Conservation (phyloP, 2,888 invertebrate genomes). For the Autographa gamma region DNA sequence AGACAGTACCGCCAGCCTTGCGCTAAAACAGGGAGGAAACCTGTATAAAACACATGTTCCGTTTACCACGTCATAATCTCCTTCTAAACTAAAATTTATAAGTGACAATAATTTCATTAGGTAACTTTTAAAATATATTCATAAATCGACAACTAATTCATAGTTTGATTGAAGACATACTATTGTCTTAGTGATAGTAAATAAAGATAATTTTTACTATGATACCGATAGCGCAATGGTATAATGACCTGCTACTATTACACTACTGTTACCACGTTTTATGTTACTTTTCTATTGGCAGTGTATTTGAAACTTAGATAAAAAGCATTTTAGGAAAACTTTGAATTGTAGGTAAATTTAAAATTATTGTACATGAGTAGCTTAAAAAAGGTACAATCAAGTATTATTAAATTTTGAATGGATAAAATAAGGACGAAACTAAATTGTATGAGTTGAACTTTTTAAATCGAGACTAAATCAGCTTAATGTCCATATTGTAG, state of each 20-base stretch:
- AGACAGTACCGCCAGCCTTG: constrained; percentile 62
- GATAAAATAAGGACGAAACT: not conserved
- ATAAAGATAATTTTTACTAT: not conserved
- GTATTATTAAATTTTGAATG: not conserved
- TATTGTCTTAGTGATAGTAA: not conserved
- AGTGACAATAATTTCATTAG: not conserved
- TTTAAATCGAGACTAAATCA: not conserved
- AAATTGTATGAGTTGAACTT: not conserved
- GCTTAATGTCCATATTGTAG: too few relatives aligned
- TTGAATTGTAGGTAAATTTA: not conserved
- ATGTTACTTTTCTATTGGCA: constrained; percentile 17
- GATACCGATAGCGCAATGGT: not conserved
- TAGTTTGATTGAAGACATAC: not conserved
- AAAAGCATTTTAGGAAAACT: not conserved
- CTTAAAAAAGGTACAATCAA: not conserved
- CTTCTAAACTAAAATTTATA: not conserved
- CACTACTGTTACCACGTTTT: constrained; percentile 18
- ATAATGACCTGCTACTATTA: constrained; percentile 26
- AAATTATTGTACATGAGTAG: not conserved
- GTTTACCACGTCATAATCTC: not conserved
- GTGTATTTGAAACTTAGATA: constrained; percentile 13
- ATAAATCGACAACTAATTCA: not conserved
- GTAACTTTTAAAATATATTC: not conserved
- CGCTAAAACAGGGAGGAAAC: constrained; percentile 66
- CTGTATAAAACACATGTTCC: constrained; percentile 24